phyloP scores from a whole-genome alignment of 1,140 invertebrate genomes.

The Formica selysi region DNA sequence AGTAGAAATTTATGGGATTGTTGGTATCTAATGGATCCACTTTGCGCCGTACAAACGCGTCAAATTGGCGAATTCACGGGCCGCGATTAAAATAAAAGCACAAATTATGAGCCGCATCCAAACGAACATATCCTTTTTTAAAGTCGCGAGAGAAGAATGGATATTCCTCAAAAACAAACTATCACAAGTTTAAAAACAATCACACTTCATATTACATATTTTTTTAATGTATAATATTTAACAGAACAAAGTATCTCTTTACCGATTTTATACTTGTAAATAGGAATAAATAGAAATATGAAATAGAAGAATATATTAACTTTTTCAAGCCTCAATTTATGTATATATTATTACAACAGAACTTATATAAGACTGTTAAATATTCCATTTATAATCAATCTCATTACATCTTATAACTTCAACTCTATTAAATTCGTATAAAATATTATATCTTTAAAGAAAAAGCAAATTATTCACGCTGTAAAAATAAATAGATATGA shows the following conservation, averaged over 20 bases:
- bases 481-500: constrained; percentile 25
- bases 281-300: not conserved
- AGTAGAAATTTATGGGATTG: constrained; percentile 56
- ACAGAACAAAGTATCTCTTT: not conserved
- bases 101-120: constrained; percentile 2
- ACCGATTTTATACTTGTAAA: not conserved
- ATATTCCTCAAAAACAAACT: not conserved
- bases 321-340: not conserved
- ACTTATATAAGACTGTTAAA: not conserved
- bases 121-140: not conserved
- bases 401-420: not conserved
- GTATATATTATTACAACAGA: not conserved
- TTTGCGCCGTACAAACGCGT: constrained; percentile 41
- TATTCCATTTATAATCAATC: not conserved
- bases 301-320: not conserved
- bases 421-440: not conserved
- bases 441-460: not conserved
- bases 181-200: not conserved
- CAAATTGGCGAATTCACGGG: constrained; percentile 25
- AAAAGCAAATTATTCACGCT: not conserved
- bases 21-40: constrained; percentile 43
- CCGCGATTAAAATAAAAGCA: constrained; percentile 14
- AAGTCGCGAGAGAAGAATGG: not conserved
- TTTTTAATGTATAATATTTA: not conserved
- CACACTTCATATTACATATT: not conserved